Conservation (phyloP, 2,113 vertebrate genomes). For the Burhinus bistriatus region DNA sequence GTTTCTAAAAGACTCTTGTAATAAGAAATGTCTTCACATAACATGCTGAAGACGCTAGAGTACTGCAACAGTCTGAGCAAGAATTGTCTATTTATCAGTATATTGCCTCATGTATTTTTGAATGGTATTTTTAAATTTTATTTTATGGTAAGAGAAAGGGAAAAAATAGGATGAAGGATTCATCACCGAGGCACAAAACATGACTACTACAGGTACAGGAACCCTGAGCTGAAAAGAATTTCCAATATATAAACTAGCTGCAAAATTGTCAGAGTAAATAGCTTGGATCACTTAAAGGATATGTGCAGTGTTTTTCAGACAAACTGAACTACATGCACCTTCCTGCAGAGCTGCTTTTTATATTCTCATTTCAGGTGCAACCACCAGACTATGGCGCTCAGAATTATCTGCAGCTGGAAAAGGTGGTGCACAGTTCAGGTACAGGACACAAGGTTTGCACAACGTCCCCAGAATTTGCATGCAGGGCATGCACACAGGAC, state of each 20-base stretch:
- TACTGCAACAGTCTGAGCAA: background rate
- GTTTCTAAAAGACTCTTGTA: background rate
- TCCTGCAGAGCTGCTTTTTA: background rate
- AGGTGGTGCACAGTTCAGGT: background rate
- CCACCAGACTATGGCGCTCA: background rate
- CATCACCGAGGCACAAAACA: background rate
- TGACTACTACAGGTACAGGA: background rate
- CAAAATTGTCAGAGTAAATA: background rate
- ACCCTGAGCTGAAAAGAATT: background rate
- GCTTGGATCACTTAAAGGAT: background rate
- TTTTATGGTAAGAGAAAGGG: background rate
- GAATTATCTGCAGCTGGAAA: background rate
- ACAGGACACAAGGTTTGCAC: background rate
- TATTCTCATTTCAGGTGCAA: background rate
- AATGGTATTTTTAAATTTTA: background rate
- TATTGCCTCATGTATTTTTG: accelerated
- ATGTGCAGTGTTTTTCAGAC: background rate
- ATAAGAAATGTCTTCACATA: background rate
- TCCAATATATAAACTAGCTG: background rate
- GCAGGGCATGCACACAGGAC: background rate
- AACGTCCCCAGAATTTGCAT: background rate
- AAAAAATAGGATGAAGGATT: background rate
- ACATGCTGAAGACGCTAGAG: background rate
- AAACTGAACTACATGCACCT: background rate
- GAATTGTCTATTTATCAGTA: background rate